These are phyloP conservation scores for Rugalucina vietnamica DNA, from an alignment of 2,888 invertebrate genomes.

Conservation along the genomic window DNA sequence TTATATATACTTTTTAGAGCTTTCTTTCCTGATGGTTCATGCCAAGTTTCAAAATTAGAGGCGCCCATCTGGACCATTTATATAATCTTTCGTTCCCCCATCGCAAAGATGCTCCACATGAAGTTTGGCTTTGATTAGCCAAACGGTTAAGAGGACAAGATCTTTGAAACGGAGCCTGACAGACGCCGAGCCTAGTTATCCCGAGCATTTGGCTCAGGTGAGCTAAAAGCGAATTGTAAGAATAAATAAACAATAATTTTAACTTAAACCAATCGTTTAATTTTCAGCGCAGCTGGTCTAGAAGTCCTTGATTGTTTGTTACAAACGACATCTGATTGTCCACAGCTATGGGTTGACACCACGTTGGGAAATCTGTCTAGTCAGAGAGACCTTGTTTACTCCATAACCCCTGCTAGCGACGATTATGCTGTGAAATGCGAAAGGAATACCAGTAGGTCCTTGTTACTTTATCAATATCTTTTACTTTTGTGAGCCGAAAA, in stretches of 20 bases:
- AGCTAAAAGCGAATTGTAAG: neutral
- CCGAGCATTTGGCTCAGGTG: neutral
- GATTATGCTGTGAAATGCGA: neutral
- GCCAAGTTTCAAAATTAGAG: too few relatives aligned
- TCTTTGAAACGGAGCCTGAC: neutral
- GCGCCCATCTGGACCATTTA: too few relatives aligned
- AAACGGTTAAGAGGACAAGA: neutral
- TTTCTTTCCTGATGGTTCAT: too few relatives aligned
- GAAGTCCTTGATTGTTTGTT: neutral
- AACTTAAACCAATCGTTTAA: neutral
- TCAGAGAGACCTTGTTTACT: neutral
- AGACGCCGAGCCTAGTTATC: neutral
- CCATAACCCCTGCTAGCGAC: neutral
- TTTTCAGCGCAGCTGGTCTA: neutral
- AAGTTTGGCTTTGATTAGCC: neutral
- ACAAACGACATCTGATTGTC: neutral
- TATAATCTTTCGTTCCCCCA: neutral
- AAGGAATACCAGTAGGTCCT: neutral
- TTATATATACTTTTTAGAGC: too few relatives aligned
- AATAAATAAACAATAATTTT: neutral
- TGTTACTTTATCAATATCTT: too few relatives aligned
- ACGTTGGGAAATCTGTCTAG: neutral
- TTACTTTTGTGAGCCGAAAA: too few relatives aligned
- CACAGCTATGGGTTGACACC: neutral
- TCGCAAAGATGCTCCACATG: neutral